phyloP scores from a whole-genome alignment of 2,888 invertebrate genomes.

The Melikaiella ostensackeni region DNA sequence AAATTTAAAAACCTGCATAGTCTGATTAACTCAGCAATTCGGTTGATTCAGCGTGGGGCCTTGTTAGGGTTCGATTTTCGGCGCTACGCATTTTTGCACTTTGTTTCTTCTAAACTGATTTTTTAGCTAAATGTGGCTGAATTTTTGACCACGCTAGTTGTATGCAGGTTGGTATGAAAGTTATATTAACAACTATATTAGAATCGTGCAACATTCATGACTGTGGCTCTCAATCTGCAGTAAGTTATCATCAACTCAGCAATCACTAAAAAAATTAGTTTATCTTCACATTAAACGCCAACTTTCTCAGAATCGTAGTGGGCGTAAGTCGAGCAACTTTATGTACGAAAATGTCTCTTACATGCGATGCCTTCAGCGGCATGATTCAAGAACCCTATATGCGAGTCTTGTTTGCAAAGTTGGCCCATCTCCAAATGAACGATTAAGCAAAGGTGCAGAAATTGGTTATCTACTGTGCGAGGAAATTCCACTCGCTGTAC shows the following conservation, averaged over 20 bases:
- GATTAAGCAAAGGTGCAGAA: background rate
- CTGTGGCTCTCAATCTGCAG: background rate
- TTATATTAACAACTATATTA: no score
- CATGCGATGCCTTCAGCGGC: background rate
- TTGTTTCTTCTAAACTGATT: no score
- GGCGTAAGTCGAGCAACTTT: background rate
- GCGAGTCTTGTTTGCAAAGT: background rate
- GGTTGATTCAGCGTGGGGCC: no score
- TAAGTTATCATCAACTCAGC: background rate
- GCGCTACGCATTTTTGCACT: no score
- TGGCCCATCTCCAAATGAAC: constrained; percentile 4
- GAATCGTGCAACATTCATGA: no score
- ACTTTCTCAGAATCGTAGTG: background rate
- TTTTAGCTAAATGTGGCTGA: no score
- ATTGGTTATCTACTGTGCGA: background rate
- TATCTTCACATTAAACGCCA: background rate
- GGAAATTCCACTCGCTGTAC: background rate
- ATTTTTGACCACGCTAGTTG: no score
- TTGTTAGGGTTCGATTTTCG: no score
- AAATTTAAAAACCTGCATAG: no score
- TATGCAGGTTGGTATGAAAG: no score
- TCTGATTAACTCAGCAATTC: no score
- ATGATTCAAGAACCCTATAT: background rate
- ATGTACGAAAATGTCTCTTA: background rate
- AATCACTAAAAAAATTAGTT: background rate